Conservation (phyloP, 2,888 invertebrate genomes). For the Drosophila subquinaria region DNA sequence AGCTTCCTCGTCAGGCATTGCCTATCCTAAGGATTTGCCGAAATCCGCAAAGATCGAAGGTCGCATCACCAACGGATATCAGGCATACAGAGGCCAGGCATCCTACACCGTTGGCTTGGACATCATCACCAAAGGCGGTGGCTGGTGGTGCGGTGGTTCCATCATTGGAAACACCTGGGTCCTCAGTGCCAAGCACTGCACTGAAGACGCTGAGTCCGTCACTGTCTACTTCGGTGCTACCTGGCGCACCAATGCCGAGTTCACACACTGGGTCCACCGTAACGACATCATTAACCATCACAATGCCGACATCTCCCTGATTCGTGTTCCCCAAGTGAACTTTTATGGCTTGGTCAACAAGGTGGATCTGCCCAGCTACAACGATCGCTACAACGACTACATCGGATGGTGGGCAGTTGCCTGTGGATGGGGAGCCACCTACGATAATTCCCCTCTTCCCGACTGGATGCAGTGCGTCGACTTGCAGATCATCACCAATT, state of each 20-base stretch:
- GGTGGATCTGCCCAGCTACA: slow-evolving; percentile 51
- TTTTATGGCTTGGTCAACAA: slow-evolving; percentile 45
- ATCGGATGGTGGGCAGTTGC: slow-evolving; percentile 69
- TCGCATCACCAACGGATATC: slow-evolving; percentile 70
- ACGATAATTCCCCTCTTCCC: slow-evolving; percentile 55
- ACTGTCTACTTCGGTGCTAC: slow-evolving; percentile 64
- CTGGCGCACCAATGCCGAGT: slow-evolving; percentile 60
- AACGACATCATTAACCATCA: slow-evolving; percentile 24
- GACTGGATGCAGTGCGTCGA: slow-evolving; percentile 82
- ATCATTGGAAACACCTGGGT: slow-evolving; percentile 71
- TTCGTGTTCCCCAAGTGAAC: slow-evolving; percentile 60
- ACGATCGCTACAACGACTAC: slow-evolving; percentile 63
- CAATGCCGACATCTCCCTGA: slow-evolving; percentile 71
- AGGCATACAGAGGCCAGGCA: slow-evolving; percentile 65
- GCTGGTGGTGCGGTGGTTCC: slow-evolving; percentile 77
- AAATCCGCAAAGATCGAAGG: slow-evolving; percentile 40
- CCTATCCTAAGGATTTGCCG: neutral
- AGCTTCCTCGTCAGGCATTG: too few relatives aligned
- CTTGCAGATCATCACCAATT: slow-evolving; percentile 82
- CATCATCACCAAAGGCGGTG: slow-evolving; percentile 41
- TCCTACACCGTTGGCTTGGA: slow-evolving; percentile 75
- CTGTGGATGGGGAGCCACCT: slow-evolving; percentile 86
- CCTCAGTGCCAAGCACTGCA: slow-evolving; percentile 78
- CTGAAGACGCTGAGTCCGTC: slow-evolving; percentile 51
- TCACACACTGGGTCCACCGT: slow-evolving; percentile 55